Base-by-base conservation (phyloP, 2,888 invertebrate genomes). In the Ophonus ardosiacus region DNA sequence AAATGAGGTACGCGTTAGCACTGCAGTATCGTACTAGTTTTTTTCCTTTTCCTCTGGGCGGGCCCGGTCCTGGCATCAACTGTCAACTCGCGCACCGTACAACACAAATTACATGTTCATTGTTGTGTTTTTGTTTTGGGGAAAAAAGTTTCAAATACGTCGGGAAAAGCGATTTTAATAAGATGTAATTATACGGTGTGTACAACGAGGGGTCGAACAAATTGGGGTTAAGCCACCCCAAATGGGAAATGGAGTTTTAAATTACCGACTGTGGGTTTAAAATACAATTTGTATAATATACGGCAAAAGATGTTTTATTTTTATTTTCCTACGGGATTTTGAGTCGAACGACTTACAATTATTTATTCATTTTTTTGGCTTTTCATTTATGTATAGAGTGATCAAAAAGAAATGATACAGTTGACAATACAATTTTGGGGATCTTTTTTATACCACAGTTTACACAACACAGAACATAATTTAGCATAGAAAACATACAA, bases 21-120 rank as follows among this genome's bases (percentile, higher is more conserved):
- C 63, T n/a, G 38, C 68, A 24, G 38, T n/a, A n/a, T 15, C 13
- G 68, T n/a, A 38, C 68, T 7, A 31, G 59, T 8, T 61, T 63
- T 63, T 63, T 68, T 68, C 7, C 13, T 63, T 15, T 63, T 13
- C 63, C 18, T 10, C 1, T 31, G 68, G 68, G 68, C 68, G 68
- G 68, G 15, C n/a, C 63, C 68, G 38, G 38, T n/a, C 38, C 68
- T 68, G 68, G 38, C 40, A 68, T 68, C 68, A 68, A 68, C 71
- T 74, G 71, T 74, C 71, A 74, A 74, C 71, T 24, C 18, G 71
- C 43, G 7, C 43, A 51, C 43, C 43, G 6, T 74, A 74, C 68
- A 68, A 68, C 71, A 51, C 71, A 74, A 74, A 74, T 74, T 74
- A 74, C 71, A 74, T 68, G 71, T 74, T 74, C 71, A 74, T 74